A percentile compares a stretch with the other conserved stretches of the same genome.
Evolutionary conservation across 2,888 invertebrate genomes (phyloP).

Genomic region (Cosmia trapezina): DNA sequence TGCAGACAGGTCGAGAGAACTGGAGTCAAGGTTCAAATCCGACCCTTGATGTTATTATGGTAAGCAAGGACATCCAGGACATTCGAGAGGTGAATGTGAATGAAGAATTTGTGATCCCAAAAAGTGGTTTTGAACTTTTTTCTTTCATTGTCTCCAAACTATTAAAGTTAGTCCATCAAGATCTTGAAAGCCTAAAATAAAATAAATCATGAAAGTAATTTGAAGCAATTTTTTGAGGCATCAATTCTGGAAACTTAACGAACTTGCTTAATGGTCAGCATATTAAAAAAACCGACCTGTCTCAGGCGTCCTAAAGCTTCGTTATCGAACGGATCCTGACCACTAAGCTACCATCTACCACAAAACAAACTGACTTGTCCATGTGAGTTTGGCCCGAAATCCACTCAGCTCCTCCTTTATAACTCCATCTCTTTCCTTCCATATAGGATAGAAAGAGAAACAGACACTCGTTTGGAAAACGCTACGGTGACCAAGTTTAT

Average conservation of each 20-base stretch:
- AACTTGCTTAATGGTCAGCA: conserved; percentile 7
- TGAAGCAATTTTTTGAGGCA: not conserved
- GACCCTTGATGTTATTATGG: conserved; percentile 22
- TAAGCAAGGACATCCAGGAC: not conserved
- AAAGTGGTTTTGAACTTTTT: not conserved
- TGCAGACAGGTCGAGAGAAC: conserved; percentile 28
- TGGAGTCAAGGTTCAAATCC: conserved; percentile 22
- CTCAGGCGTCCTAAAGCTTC: conserved; percentile 17
- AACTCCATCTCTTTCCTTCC: conserved; percentile 23
- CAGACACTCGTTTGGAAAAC: conserved; percentile 46
- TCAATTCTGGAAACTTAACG: conserved; percentile 3
- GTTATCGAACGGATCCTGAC: conserved; percentile 42
- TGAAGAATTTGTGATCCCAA: conserved; percentile 8
- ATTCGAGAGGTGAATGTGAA: not conserved
- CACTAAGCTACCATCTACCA: conserved; percentile 49
- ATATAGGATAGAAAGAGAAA: conserved; percentile 30
- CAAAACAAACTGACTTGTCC: conserved; percentile 59
- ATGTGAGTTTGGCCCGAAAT: conserved; percentile 47
- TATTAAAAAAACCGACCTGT: not conserved
- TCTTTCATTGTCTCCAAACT: conserved; percentile 29
- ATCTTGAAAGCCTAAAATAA: conserved; percentile 21
- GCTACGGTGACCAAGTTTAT: conserved; percentile 52
- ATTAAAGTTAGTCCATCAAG: conserved; percentile 39
- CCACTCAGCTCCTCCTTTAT: conserved; percentile 33
- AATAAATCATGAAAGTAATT: conserved; percentile 41